Conservation (phyloP, 2,888 invertebrate genomes). For the Cataglyphis altisquamis region DNA sequence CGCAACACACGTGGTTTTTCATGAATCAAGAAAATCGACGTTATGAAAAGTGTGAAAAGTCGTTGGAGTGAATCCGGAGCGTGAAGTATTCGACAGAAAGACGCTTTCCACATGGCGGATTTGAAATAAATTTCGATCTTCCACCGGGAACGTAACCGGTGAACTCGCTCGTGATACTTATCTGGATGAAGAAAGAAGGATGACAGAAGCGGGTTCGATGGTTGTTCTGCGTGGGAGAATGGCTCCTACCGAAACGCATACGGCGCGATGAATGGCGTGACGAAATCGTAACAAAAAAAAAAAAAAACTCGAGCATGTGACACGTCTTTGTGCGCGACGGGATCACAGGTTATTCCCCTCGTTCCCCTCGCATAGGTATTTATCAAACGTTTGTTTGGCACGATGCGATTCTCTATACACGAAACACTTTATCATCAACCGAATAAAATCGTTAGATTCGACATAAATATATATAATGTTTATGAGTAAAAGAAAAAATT, state of each 20-base stretch:
- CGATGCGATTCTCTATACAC: neutral
- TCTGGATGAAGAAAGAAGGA: slow-evolving; percentile 72
- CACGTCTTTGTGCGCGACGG: slow-evolving; percentile 65
- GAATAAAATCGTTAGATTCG: neutral
- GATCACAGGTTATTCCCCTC: slow-evolving; percentile 27
- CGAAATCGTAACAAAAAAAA: slow-evolving; percentile 73
- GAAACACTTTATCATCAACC: neutral
- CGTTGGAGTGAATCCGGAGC: slow-evolving; percentile 80
- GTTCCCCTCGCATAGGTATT: slow-evolving; percentile 22
- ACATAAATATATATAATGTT: neutral
- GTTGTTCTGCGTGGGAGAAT: slow-evolving; percentile 83
- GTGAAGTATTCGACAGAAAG: slow-evolving; percentile 69
- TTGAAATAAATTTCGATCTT: slow-evolving; percentile 77
- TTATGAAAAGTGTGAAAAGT: slow-evolving; percentile 74
- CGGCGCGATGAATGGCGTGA: slow-evolving; percentile 72
- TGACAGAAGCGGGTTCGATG: slow-evolving; percentile 81
- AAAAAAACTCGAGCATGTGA: slow-evolving; percentile 73
- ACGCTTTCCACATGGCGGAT: slow-evolving; percentile 77
- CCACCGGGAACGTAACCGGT: slow-evolving; percentile 44
- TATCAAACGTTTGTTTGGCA: slow-evolving; percentile 13
- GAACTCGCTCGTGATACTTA: slow-evolving; percentile 76
- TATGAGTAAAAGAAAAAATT: neutral
- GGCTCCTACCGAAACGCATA: slow-evolving; percentile 61
- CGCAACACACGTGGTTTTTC: neutral
- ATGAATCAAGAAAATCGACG: slow-evolving; percentile 68